phyloP scores from a whole-genome alignment of 2,113 vertebrate species.

The Centropristis striata region DNA sequence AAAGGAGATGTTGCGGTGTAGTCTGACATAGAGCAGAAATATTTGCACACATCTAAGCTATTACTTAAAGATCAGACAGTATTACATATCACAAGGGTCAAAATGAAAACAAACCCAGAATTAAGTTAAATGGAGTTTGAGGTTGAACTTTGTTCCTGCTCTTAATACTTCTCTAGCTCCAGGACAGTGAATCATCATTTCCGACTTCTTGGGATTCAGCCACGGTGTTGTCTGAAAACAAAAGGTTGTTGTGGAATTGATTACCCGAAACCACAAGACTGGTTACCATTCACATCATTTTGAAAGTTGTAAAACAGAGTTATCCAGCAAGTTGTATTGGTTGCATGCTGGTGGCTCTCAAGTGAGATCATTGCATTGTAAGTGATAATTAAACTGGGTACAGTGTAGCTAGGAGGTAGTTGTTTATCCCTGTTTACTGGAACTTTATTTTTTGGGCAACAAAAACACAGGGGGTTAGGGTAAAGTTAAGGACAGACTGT shows the following conservation, averaged over 20 bases:
- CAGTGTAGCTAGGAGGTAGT: no score
- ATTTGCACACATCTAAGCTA: not conserved
- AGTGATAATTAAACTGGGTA: no score
- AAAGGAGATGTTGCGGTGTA: not conserved
- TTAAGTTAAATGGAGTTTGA: not conserved
- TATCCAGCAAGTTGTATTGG: no score
- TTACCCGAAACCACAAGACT: not conserved
- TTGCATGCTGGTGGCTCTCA: not conserved
- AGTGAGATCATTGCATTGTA: not conserved
- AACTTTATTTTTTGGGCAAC: no score
- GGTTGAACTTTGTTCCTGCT: not conserved
- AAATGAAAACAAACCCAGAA: constrained; percentile 1
- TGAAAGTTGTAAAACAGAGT: not conserved
- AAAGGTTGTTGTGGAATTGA: not conserved
- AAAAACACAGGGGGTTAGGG: no score
- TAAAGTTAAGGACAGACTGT: no score
- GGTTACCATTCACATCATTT: not conserved
- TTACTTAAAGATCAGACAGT: not conserved
- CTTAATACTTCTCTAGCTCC: constrained; percentile 11
- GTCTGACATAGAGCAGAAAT: not conserved
- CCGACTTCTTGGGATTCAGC: not conserved
- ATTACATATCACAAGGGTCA: not conserved
- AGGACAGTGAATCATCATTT: constrained; percentile 49
- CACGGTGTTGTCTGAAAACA: constrained; percentile 21
- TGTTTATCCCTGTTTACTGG: no score